phyloP scores from a whole-genome alignment of 2,888 invertebrate species.

The Anaspis maculata region DNA sequence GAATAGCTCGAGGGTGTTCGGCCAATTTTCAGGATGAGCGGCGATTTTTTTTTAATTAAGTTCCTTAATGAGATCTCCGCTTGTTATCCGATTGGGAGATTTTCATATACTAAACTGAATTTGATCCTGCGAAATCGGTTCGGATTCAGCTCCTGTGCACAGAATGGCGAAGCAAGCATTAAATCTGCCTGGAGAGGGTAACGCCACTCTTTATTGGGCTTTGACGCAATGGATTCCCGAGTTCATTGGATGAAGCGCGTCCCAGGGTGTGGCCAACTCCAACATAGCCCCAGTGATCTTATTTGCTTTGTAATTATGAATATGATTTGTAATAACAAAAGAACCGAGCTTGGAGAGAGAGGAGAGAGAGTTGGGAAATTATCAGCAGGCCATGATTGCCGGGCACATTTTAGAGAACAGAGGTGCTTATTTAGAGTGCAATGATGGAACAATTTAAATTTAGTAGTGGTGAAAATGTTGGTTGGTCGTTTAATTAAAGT shows the following conservation, averaged over 20 bases:
- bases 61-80: too few species aligned
- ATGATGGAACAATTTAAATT: conserved; percentile 43
- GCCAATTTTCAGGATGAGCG: too few species aligned
- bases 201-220: conserved; percentile 22
- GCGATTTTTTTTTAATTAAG: too few species aligned
- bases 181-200: conserved; percentile 20
- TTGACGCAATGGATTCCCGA: conserved; percentile 6
- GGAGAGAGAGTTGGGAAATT: too few species aligned
- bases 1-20: too few species aligned
- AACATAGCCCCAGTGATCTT: conserved; percentile 27
- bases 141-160: conserved; percentile 17
- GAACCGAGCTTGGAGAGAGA: conserved; percentile 38
- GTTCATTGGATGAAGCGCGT: conserved; percentile 18
- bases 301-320: conserved; percentile 46
- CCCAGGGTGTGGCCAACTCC: conserved; percentile 21
- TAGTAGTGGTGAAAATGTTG: conserved; percentile 36
- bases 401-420: conserved; percentile 37
- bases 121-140: conserved; percentile 19
- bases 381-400: conserved; percentile 41
- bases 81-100: conserved; percentile 22
- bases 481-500: conserved; percentile 34
- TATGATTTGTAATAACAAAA: conserved; percentile 44
- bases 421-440: conserved; percentile 37
- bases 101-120: conserved; percentile 23
- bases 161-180: conserved; percentile 28